Base-by-base conservation (phyloP, 2,888 invertebrate species). In the Dynastes grantii region DNA sequence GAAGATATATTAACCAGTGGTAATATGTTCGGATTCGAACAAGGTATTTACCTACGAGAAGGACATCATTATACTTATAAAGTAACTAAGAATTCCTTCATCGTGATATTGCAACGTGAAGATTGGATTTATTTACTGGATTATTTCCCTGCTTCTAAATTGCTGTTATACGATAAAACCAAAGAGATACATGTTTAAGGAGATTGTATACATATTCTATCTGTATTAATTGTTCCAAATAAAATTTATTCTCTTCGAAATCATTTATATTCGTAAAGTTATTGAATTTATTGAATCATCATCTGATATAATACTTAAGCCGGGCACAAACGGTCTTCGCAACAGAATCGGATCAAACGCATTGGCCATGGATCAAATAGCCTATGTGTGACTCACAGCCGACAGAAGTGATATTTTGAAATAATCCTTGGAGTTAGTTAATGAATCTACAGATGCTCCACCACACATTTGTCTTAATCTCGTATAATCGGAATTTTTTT, bases 51-150 rank as follows among this genome's bases (percentile, higher is more conserved):
- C 75, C 53, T 76, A 2, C 45, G 79, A 53, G 67, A 68, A 55
- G 83, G 84, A 4, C 85, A 85, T 64, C 67, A 75, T 5, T 82
- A 79, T 55, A 83, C 83, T 5, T 84, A 85, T 67, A 82, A 81
- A 55, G 84, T 83, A 5, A 80, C 70, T 2, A 78, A 67, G 32
- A 79, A 82, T 37, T 78, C 76, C 4, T 58, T 76, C 32, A 64
- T 78, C 53, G 61, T 78, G 51, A 49, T 78, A 45, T 55, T 78
- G 29, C 58, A 76, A 37, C 76, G 78, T 55, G 64, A 76, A 49
- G 61, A 67, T 49, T 78, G 78, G 78, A 78, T 78, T 13, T 61
- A 68, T 55, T 78, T 78, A 51, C 27, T 78, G 45, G 76, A 68
- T 9, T 78, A 73, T 68, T 78, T 45, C 63, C 78, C 78, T 5